phyloP scores from a whole-genome alignment of 2,888 invertebrate species.

The Dryadula phaetusa region DNA sequence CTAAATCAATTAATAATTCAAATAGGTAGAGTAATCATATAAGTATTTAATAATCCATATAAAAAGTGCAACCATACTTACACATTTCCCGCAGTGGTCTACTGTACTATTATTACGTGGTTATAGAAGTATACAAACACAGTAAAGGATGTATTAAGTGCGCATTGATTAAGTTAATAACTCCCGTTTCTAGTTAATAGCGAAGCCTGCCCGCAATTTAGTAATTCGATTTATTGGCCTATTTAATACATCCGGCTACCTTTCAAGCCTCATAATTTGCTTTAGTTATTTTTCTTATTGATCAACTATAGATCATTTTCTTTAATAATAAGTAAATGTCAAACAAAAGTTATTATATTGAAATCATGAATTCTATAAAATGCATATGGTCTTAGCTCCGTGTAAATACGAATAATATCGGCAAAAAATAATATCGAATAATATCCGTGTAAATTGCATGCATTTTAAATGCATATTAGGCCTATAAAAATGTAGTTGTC shows the following conservation, averaged over 20 bases:
- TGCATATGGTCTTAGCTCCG: no score
- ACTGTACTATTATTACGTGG: constrained; percentile 34
- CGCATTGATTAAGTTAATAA: constrained; percentile 45
- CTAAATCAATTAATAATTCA: constrained; percentile 2
- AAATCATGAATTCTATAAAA: neutral
- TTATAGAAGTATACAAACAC: constrained; percentile 44
- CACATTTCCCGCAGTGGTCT: constrained; percentile 20
- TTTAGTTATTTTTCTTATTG: constrained; percentile 35
- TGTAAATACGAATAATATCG: no score
- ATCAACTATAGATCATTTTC: constrained; percentile 26
- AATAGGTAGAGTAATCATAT: neutral
- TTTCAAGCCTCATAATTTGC: constrained; percentile 52
- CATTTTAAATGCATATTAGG: no score
- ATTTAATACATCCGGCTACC: constrained; percentile 61
- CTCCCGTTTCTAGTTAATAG: constrained; percentile 44
- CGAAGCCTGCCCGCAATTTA: constrained; percentile 55
- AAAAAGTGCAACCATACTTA: constrained; percentile 1
- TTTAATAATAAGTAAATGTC: constrained; percentile 26
- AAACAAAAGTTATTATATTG: neutral
- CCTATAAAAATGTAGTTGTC: no score
- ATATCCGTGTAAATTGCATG: no score
- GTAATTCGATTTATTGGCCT: constrained; percentile 59
- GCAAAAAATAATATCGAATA: no score
- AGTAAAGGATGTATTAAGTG: constrained; percentile 41
- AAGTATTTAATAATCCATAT: neutral